Conservation (phyloP, 64 coral and sea anemone species). For the Trachythela sp. region DNA sequence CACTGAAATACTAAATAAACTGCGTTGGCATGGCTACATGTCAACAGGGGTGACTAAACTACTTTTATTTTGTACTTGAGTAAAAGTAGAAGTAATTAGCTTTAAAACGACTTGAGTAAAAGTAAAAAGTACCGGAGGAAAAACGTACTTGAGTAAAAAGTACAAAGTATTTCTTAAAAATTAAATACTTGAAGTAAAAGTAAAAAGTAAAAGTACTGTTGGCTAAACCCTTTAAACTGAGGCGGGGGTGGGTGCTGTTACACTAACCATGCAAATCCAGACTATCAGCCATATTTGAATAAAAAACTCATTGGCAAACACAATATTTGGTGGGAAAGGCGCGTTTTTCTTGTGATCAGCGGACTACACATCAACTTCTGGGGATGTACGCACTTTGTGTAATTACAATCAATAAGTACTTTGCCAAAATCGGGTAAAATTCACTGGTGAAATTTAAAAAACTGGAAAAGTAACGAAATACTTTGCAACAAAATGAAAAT, state of each 20-base stretch:
- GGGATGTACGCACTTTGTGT: not conserved
- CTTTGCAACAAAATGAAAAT: conserved; percentile 14
- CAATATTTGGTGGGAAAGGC: not conserved
- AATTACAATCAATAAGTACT: not conserved
- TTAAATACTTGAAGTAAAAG: too few species aligned
- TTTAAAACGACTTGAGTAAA: too few species aligned
- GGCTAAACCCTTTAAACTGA: too few species aligned
- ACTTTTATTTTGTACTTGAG: too few species aligned
- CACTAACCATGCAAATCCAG: not conserved
- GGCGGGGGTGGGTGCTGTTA: too few species aligned
- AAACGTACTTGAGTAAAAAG: too few species aligned
- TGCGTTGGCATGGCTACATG: too few species aligned
- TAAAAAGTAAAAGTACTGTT: too few species aligned
- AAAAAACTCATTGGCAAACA: not conserved
- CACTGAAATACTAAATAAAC: too few species aligned
- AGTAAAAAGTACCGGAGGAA: too few species aligned
- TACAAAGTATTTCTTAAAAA: too few species aligned
- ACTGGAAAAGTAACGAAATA: conserved; percentile 8
- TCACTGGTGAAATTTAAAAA: not conserved
- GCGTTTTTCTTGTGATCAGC: not conserved
- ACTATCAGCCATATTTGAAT: conserved; percentile 13
- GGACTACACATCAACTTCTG: not conserved
- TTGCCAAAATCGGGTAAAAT: not conserved
- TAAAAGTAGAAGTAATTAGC: too few species aligned
- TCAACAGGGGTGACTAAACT: not conserved